phyloP scores from a whole-genome alignment of 2,797 vertebrate species.

The Pseudocheirus occidentalis region DNA sequence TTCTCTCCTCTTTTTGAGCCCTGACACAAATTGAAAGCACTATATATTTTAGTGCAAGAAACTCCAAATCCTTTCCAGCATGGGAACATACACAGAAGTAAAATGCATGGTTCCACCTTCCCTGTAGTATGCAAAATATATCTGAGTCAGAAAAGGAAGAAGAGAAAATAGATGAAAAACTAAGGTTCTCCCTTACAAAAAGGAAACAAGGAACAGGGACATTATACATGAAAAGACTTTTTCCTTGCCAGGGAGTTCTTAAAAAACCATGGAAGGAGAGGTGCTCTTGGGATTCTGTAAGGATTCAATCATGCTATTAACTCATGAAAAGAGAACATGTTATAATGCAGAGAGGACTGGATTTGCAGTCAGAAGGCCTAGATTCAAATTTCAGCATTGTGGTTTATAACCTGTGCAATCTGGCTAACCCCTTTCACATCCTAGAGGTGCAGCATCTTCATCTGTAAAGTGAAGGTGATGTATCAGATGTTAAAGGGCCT shows the following conservation, averaged over 20 bases:
- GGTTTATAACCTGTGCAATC: rapidly evolving
- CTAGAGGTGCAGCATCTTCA: background rate
- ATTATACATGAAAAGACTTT: background rate
- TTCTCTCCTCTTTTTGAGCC: background rate
- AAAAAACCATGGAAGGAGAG: background rate
- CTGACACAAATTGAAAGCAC: background rate
- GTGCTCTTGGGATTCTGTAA: background rate
- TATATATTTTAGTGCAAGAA: rapidly evolving
- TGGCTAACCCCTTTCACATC: rapidly evolving
- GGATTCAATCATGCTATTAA: background rate
- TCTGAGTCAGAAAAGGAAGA: background rate
- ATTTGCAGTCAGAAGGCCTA: background rate
- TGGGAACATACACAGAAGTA: background rate
- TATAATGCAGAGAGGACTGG: background rate
- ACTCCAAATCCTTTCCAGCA: rapidly evolving
- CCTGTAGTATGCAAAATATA: background rate
- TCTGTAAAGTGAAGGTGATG: background rate
- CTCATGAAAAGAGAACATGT: background rate
- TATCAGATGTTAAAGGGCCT: background rate
- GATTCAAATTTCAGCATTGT: background rate
- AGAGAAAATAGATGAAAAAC: background rate
- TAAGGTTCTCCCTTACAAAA: background rate
- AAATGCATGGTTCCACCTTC: background rate
- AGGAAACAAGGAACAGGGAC: background rate
- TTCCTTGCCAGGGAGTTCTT: background rate